Evolutionary conservation across 2,888 invertebrate species (phyloP).

Genomic region (Phrixothrix hirtus): DNA sequence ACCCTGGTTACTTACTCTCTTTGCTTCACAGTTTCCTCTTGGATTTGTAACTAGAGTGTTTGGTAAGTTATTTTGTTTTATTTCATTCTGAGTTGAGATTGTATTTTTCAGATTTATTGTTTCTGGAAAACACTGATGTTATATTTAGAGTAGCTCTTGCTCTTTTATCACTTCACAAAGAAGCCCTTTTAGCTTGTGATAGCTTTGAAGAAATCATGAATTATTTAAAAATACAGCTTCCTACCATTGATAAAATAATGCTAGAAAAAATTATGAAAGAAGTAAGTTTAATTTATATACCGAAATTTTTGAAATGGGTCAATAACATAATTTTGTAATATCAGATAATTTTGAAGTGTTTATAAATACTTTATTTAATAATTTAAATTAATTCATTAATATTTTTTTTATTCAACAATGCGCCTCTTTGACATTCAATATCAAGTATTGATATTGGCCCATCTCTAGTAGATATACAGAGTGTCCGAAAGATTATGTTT

Average conservation of each 20-base stretch:
- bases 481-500: too few relatives aligned
- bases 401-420: too few relatives aligned
- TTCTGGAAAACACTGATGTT: constrained; percentile 87
- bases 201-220: constrained; percentile 94
- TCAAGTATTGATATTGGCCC: too few relatives aligned
- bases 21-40: constrained; percentile 94
- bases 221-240: constrained; percentile 81
- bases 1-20: constrained; percentile 94
- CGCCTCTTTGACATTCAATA: too few relatives aligned
- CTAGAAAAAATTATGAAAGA: constrained; percentile 85
- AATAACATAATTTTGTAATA: too few relatives aligned
- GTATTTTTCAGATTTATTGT: constrained; percentile 75
- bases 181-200: constrained; percentile 79
- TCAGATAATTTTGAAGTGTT: too few relatives aligned
- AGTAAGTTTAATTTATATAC: constrained; percentile 57
- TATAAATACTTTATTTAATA: too few relatives aligned
- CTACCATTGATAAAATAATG: constrained; percentile 67
- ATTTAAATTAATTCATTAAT: too few relatives aligned
- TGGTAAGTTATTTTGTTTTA: constrained; percentile 61
- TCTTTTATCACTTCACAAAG: constrained; percentile 81
- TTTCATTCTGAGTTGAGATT: constrained; percentile 1
- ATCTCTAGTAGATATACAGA: too few relatives aligned
- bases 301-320: too few relatives aligned
- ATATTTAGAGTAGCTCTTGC: constrained; percentile 89
- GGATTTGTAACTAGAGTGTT: constrained; percentile 94